Percentiles rank a stretch among this genome's conserved stretches.
phyloP scores from a whole-genome alignment of 2,888 invertebrate species.

The Exocentrus adspersus region DNA sequence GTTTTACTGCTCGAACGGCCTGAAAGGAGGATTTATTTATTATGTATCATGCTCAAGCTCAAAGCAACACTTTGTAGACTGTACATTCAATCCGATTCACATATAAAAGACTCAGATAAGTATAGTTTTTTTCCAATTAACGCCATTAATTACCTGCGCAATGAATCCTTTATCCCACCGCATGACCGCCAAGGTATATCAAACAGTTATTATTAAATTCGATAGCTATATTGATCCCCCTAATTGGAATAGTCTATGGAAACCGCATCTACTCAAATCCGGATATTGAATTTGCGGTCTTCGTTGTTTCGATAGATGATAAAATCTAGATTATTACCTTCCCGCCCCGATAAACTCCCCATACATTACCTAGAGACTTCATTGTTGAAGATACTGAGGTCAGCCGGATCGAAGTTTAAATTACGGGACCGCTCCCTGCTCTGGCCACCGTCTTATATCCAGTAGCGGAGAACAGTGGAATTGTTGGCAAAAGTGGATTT shows the following conservation, averaged over 20 bases:
- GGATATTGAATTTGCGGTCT: constrained; percentile 25
- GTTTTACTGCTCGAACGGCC: too few species aligned
- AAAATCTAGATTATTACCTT: constrained; percentile 25
- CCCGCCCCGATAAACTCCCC: neutral
- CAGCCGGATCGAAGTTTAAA: neutral
- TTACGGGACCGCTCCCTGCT: neutral
- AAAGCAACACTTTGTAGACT: too few species aligned
- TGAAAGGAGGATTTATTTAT: too few species aligned
- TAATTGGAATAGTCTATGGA: constrained; percentile 9
- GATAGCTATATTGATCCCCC: constrained; percentile 11
- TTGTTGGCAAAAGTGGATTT: neutral
- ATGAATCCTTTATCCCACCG: too few species aligned
- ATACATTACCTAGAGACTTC: neutral
- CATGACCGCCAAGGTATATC: neutral
- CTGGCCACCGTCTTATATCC: neutral
- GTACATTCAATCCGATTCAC: too few species aligned
- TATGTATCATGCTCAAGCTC: too few species aligned
- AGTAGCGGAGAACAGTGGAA: too few species aligned
- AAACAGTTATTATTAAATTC: neutral
- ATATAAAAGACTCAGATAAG: too few species aligned
- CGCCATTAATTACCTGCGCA: neutral
- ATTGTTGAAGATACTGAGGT: constrained; percentile 14
- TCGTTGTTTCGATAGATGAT: constrained; percentile 15
- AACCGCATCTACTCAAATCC: constrained; percentile 21
- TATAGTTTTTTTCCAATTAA: neutral